Evolutionary conservation across 2,113 vertebrate species (phyloP).

Genomic region (Trogon melanurus): DNA sequence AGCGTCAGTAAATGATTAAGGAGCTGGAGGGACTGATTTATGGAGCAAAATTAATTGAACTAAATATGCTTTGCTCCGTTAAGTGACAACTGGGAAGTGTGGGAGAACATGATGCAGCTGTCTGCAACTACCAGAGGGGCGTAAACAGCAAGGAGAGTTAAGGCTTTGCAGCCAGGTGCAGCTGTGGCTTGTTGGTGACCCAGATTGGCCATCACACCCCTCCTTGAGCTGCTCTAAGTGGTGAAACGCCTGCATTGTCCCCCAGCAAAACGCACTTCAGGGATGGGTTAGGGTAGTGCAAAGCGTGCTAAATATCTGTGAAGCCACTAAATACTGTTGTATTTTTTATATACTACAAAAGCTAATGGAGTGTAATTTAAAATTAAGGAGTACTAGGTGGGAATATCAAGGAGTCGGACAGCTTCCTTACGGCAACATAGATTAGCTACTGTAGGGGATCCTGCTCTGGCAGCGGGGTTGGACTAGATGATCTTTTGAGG

Average conservation of each 20-base stretch:
- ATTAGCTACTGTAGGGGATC: background rate
- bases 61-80: conserved; percentile 31
- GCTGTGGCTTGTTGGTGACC: background rate
- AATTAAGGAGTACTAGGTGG: background rate
- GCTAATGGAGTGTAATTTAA: background rate
- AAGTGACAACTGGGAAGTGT: conserved; percentile 31
- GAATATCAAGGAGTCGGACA: background rate
- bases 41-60: conserved; percentile 57
- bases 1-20: conserved; percentile 68
- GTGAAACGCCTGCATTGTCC: accelerated
- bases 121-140: background rate
- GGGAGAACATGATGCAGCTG: background rate
- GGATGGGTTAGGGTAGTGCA: too few species aligned
- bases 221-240: background rate
- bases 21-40: conserved; percentile 58
- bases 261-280: background rate
- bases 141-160: background rate
- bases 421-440: background rate
- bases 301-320: background rate
- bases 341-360: background rate
- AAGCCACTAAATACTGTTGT: background rate
- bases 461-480: too few species aligned
- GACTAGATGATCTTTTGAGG: too few species aligned
- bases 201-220: background rate
- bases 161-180: background rate